Evolutionary conservation across 2,888 invertebrate species (phyloP), one percentile per base, ranked within the genome.

Genomic region (Eupeodes latifasciatus): DNA sequence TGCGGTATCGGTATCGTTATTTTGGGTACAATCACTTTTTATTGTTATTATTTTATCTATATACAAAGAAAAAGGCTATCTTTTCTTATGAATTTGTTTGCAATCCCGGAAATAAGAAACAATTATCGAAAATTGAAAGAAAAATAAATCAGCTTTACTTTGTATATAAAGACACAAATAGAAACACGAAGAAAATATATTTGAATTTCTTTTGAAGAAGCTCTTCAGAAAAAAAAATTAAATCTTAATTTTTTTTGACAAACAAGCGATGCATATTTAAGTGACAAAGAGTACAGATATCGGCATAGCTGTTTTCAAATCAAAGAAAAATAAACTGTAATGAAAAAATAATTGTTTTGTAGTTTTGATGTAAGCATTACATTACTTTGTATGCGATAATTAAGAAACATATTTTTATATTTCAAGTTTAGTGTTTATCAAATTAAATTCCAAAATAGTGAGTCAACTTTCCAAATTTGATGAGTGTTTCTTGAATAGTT

Each of bases 31-130:
- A 78, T 64, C 66, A 34, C 27, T 27, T 69, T 7, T 44, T 64
- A 16, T 47, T 64, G 5, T 59, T 6, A 36, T 27, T 19, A 5
- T n/a, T 36, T 51, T 69, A 69, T 71, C 27, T 67, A 12, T 67
- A 12, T 2, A 27, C 9, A 40, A 14, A 49, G 47, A 72, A 72
- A 72, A 59, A 59, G 47, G 34, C 57, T 59, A 34, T 72, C 4
- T 44, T 81, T 27, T 75, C 61, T 53, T 53, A 67, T 9, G 53
- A 75, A 75, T n/a, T 62, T 57, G 64, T 67, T 53, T 67, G 53
- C 34, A 55, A 66, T 61, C 57, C 83, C 40, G 83, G 78, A 83
- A 78, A 83, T 67, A 34, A 51, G 47, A 51, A 44, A 59, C 49
- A 57, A 81, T 78, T 61, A 59, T 53, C 51, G 14, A 51, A 66